Base-by-base conservation (phyloP, 2,888 invertebrate genomes). In the Agapostemon virescens region DNA sequence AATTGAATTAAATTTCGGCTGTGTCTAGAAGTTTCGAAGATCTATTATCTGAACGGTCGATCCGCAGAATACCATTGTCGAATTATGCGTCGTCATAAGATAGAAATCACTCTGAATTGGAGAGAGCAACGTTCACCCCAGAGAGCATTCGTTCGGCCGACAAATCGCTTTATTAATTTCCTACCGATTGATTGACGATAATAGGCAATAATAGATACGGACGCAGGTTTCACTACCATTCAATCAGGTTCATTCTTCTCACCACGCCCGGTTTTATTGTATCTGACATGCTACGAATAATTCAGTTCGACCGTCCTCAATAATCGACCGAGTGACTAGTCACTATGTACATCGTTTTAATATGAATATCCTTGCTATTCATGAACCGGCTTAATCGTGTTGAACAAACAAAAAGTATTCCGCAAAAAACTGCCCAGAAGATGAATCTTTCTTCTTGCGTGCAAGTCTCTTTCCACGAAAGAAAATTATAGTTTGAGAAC, bases 241-340 rank as follows among this genome's bases (percentile, higher is more conserved):
- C 82, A 78, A 66, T 66, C 58, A 63, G 55, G 42, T 67, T 75
- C 68, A 42, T 64, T 74, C 77, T 78, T 70, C 17, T 38, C n/a
- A 40, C 55, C 45, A 23, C 75, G 79, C 68, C 74, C 75, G 77
- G 68, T 72, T 72, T 71, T 77, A 81, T 83, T 67, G 81, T 83
- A 75, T 81, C 72, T 55, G 76, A 15, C 74, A 68, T 81, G 78
- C 82, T 70, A 77, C 61, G 45, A 77, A 90, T 90, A 88, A 90
- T 90, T 90, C 88, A 88, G 85, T 84, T 82, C 79, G 77, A 82
- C 77, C 81, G 84, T 85, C 83, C 79, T 84, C 84, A 83, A 87
- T 85, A 86, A 81, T 87, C 80, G 83, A 78, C 81, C 77, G 83
- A 85, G 86, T 88, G 88, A 90, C 88, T 87, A 86, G 84, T 84